Conservation (phyloP, 2,888 invertebrate species). For the Nasonovia ribisnigri region DNA sequence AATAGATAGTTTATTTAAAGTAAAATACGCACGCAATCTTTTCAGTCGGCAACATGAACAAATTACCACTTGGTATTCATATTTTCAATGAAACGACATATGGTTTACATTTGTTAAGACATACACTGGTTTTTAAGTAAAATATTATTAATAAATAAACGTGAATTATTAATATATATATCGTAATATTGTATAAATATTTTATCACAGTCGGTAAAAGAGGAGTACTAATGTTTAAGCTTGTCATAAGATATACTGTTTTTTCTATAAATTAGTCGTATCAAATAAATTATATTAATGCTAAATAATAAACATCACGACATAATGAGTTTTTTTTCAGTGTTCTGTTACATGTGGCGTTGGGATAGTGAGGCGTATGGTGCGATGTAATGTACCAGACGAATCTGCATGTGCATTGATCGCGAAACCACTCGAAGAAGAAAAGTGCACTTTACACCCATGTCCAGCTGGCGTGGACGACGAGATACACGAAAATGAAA, state of each 20-base stretch:
- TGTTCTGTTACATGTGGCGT: constrained; percentile 73
- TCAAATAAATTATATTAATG: not conserved
- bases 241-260: not conserved
- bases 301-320: constrained; percentile 16
- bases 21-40: not conserved
- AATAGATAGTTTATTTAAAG: not conserved
- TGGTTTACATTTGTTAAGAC: not conserved
- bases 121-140: not conserved
- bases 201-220: not conserved
- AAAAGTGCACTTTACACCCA: constrained; percentile 67
- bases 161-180: not conserved
- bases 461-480: constrained; percentile 65
- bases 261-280: not conserved
- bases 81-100: not conserved
- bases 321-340: constrained; percentile 66
- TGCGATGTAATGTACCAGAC: constrained; percentile 70
- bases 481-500: constrained; percentile 67
- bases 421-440: constrained; percentile 67
- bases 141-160: not conserved
- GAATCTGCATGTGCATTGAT: constrained; percentile 66
- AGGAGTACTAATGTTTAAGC: not conserved
- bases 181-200: not conserved
- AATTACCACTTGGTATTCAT: not conserved
- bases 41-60: not conserved
- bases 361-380: constrained; percentile 71